Evolutionary conservation across 2,888 invertebrate species (phyloP).

Genomic region (Leistus spinibarbis): DNA sequence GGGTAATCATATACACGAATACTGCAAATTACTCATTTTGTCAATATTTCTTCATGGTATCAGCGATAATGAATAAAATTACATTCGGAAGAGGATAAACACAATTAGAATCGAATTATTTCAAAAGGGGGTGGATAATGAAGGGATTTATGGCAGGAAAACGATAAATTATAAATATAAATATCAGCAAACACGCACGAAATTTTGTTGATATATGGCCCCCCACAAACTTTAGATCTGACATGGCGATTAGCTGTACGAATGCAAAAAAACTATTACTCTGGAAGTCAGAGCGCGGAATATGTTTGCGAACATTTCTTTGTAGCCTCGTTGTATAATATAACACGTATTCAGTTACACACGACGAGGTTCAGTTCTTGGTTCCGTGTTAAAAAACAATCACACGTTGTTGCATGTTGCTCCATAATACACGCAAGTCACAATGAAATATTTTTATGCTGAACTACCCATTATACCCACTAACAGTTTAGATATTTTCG

Average conservation of each 20-base stretch:
- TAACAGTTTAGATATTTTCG: background rate
- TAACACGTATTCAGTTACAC: background rate
- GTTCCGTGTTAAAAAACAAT: background rate
- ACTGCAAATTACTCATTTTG: too few species aligned
- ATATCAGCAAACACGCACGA: background rate
- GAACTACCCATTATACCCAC: background rate
- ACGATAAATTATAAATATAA: background rate
- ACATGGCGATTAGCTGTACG: background rate
- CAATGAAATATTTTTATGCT: background rate
- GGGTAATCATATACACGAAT: too few species aligned
- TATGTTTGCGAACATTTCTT: background rate
- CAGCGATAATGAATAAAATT: too few species aligned
- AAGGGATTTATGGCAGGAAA: background rate
- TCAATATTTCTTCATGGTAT: too few species aligned
- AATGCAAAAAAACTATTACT: background rate
- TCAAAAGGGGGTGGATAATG: background rate
- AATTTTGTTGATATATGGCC: background rate
- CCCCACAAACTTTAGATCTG: background rate
- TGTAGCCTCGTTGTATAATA: background rate
- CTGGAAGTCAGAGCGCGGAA: background rate
- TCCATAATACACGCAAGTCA: background rate
- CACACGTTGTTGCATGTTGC: background rate
- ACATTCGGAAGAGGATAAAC: background rate
- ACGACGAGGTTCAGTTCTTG: background rate
- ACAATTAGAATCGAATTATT: background rate